Evolutionary conservation across 1,140 invertebrate species (phyloP).

Genomic region (Zaprionus vittiger): DNA sequence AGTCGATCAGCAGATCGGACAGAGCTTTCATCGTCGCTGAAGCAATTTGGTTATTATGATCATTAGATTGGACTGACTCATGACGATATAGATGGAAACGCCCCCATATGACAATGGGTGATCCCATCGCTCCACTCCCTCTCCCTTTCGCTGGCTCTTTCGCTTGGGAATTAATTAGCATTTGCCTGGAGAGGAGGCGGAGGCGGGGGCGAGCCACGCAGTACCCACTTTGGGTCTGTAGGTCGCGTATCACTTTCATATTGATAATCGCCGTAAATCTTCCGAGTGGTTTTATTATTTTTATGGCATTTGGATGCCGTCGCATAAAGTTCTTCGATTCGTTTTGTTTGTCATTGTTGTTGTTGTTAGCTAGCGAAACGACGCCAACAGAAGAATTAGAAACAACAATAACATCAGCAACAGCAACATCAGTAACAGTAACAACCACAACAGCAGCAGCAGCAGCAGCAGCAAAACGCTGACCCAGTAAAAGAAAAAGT

Average conservation of each 20-base stretch:
- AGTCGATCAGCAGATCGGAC: background rate
- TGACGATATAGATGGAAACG: constrained; percentile 3
- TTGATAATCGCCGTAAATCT: constrained; percentile 78
- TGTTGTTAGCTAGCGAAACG: constrained; percentile 41
- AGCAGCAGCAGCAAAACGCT: constrained; percentile 42
- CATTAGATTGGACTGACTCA: constrained; percentile 31
- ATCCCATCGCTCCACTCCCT: constrained; percentile 7
- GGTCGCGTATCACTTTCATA: constrained; percentile 78
- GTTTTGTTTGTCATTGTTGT: constrained; percentile 51
- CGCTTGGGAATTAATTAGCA: constrained; percentile 61
- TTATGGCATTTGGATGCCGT: constrained; percentile 43
- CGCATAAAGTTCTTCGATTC: constrained; percentile 37
- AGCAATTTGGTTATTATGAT: constrained; percentile 33
- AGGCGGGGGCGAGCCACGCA: background rate
- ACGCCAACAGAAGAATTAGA: constrained; percentile 51
- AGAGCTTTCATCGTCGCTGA: constrained; percentile 27
- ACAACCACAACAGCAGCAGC: constrained; percentile 8
- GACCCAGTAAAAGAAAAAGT: constrained; percentile 82
- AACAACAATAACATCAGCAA: constrained; percentile 37
- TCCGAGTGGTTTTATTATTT: constrained; percentile 57
- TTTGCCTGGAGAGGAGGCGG: background rate
- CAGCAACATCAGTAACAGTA: constrained; percentile 4
- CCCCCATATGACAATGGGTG: background rate
- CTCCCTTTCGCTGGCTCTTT: background rate
- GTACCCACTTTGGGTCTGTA: constrained; percentile 40